phyloP scores from a whole-genome alignment of 2,797 vertebrate genomes.

The Arctocebus calabarensis region DNA sequence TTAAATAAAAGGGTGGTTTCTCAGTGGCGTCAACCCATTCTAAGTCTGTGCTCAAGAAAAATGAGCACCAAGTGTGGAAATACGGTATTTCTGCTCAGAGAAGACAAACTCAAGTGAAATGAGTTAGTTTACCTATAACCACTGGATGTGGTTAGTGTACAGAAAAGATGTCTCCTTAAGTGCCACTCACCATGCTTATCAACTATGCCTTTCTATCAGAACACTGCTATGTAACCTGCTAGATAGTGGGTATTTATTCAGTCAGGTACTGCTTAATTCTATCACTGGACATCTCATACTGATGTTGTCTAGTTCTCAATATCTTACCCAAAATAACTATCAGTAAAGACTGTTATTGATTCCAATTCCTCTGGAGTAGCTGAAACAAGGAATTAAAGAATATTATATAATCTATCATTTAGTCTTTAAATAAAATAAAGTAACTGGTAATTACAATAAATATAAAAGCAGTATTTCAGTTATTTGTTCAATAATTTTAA shows the following conservation, averaged over 20 bases:
- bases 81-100: not conserved
- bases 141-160: not conserved
- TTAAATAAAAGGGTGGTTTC: not conserved
- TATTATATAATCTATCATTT: not conserved
- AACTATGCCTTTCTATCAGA: not conserved
- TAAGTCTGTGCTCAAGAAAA: constrained; percentile 31
- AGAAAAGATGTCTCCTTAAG: not conserved
- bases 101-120: constrained; percentile 12
- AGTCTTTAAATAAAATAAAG: not conserved
- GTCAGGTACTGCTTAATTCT: not conserved
- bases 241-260: not conserved
- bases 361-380: not conserved
- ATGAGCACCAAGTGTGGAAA: not conserved
- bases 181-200: not conserved
- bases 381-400: constrained; percentile 32
- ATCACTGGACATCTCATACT: not conserved
- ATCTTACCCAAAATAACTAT: not conserved
- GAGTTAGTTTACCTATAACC: not conserved
- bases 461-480: not conserved
- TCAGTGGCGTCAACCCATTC: constrained; percentile 23
- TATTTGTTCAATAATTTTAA: constrained; percentile 11
- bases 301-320: not conserved
- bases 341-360: not conserved
- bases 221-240: not conserved
- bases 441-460: constrained; percentile 30